Conservation (phyloP, 2,113 vertebrate species). For the Thermophis baileyi region DNA sequence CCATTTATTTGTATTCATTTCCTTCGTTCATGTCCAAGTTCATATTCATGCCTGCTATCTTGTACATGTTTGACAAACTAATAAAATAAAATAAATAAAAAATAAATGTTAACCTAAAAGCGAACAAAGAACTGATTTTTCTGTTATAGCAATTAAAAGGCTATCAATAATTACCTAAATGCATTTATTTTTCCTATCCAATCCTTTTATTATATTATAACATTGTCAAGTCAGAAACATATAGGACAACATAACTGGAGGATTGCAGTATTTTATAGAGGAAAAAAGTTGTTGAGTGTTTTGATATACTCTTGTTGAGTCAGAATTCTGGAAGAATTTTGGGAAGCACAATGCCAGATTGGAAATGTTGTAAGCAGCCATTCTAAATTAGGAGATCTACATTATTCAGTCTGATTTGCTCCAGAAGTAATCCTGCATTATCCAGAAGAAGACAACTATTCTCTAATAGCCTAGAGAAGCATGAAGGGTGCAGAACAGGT, state of each 20-base stretch:
- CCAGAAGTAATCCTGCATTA: background rate
- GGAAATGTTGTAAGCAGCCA: background rate
- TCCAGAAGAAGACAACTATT: background rate
- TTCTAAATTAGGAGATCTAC: background rate
- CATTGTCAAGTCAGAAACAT: background rate
- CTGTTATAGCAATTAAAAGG: background rate
- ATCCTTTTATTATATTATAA: background rate
- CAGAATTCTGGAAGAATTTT: background rate
- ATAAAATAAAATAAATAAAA: background rate
- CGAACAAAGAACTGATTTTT: background rate
- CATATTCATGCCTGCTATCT: no score
- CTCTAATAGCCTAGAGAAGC: background rate
- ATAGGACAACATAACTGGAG: background rate
- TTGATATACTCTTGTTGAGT: background rate
- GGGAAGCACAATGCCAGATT: background rate
- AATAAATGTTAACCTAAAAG: background rate
- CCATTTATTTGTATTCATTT: no score
- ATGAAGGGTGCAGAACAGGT: background rate
- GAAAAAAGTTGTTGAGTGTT: background rate
- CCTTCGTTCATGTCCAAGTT: no score
- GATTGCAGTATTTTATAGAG: background rate
- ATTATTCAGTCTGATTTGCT: background rate
- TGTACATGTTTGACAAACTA: no score
- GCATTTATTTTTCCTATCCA: background rate
- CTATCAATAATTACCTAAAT: background rate